Conservation (phyloP, 2,797 vertebrate genomes). For the Betta splendens region DNA sequence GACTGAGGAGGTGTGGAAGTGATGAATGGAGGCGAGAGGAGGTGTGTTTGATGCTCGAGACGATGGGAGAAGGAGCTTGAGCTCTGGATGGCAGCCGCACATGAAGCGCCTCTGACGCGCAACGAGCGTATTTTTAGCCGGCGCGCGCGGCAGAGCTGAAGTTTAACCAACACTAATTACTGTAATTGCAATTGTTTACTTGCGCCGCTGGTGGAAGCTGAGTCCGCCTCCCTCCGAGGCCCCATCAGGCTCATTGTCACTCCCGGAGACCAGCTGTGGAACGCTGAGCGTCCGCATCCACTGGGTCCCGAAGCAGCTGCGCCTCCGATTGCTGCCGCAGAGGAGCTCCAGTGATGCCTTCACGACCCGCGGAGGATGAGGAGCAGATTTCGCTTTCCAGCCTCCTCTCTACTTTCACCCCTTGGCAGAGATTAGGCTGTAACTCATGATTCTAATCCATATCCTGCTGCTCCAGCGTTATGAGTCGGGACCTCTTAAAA, state of each 20-base stretch:
- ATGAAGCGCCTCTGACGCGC: constrained; percentile 21
- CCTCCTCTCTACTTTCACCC: constrained; percentile 25
- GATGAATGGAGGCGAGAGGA: neutral
- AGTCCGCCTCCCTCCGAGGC: constrained; percentile 31
- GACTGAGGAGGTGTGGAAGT: neutral
- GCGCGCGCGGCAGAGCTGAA: constrained; percentile 31
- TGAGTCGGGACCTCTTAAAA: constrained; percentile 9
- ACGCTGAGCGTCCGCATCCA: constrained; percentile 40
- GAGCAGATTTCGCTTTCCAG: constrained; percentile 31
- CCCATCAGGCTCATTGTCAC: constrained; percentile 44
- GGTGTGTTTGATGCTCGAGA: no score
- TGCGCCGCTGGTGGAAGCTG: constrained; percentile 56
- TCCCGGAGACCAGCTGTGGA: constrained; percentile 26
- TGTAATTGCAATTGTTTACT: constrained; percentile 59
- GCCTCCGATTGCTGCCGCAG: constrained; percentile 25
- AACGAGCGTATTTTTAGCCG: constrained; percentile 16
- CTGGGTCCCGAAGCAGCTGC: constrained; percentile 22
- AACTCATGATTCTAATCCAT: constrained; percentile 26
- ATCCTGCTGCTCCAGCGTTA: constrained; percentile 18
- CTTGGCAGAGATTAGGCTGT: constrained; percentile 24
- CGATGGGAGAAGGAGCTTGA: no score
- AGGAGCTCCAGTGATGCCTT: constrained; percentile 10
- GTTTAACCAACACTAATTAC: constrained; percentile 56
- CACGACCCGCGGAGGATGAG: constrained; percentile 11
- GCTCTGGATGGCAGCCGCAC: constrained; percentile 61